Evolutionary conservation across 1,140 invertebrate genomes (phyloP).

Genomic region (Atta cephalotes): DNA sequence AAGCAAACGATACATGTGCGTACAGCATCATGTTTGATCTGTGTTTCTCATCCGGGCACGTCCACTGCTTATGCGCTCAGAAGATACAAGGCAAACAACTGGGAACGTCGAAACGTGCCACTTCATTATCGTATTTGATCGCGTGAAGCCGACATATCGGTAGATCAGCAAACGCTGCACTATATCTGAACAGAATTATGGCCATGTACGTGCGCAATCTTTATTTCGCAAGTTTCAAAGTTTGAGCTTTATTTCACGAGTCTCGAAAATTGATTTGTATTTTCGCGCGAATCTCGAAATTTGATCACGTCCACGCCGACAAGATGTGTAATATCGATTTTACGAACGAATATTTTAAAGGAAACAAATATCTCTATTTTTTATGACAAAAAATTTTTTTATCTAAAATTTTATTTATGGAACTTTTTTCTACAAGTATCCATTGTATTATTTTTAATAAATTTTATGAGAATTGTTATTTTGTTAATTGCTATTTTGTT

Average conservation of each 20-base stretch:
- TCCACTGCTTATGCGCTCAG: slow-evolving; percentile 55
- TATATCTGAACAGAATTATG: not conserved
- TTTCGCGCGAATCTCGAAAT: not conserved
- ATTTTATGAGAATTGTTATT: not conserved
- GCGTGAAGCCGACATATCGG: slow-evolving; percentile 57
- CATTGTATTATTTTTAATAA: not conserved
- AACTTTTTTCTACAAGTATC: slow-evolving; percentile 1
- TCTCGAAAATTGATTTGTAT: slow-evolving; percentile 7
- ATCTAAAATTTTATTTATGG: slow-evolving; percentile 1
- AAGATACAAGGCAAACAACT: slow-evolving; percentile 44
- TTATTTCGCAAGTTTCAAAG: not conserved
- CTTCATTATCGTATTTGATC: slow-evolving; percentile 78
- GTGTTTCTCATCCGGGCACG: slow-evolving; percentile 45
- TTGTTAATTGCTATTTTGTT: not conserved
- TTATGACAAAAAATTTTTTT: not conserved
- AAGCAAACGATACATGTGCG: slow-evolving; percentile 32
- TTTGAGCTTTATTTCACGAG: not conserved
- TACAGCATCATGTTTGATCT: slow-evolving; percentile 55
- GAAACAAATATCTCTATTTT: not conserved
- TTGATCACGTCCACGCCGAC: not conserved
- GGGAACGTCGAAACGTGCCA: slow-evolving; percentile 67
- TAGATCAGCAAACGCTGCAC: slow-evolving; percentile 55
- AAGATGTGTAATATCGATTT: not conserved
- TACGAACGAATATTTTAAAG: not conserved
- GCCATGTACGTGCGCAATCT: not conserved